Conservation (phyloP, 2,797 vertebrate genomes). For the Gallirallus australis region DNA sequence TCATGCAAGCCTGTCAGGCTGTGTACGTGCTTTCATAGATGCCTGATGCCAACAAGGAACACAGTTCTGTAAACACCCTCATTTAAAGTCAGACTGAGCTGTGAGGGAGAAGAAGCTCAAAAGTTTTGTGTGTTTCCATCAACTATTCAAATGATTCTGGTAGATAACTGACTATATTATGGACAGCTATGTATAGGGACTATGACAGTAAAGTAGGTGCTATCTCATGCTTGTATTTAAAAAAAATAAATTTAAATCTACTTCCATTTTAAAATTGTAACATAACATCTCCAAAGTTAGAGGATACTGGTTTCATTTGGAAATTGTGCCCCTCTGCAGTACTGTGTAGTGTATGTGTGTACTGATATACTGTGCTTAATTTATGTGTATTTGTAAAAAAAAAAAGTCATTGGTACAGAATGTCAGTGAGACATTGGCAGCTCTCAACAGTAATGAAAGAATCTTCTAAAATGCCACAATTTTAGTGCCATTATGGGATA, state of each 20-base stretch:
- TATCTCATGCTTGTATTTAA: neutral
- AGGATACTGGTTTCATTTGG: neutral
- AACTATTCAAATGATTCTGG: neutral
- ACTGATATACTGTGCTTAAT: neutral
- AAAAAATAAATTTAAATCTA: neutral
- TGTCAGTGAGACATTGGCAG: neutral
- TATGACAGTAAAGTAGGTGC: neutral
- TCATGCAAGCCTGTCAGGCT: neutral
- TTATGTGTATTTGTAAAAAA: neutral
- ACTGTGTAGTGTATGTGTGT: neutral
- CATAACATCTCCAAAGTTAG: neutral
- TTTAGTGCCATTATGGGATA: neutral
- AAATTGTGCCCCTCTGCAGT: neutral
- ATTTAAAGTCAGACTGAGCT: neutral
- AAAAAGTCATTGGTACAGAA: fast-evolving
- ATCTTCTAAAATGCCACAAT: neutral
- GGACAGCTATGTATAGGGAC: neutral
- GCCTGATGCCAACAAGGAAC: neutral
- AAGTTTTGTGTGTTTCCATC: neutral
- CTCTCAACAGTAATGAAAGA: neutral
- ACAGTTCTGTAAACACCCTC: neutral
- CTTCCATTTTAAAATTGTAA: neutral
- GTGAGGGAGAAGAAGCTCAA: neutral
- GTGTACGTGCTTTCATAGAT: neutral
- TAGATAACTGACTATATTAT: neutral